Conservation (phyloP, 2,113 vertebrate genomes). For the Prinia subflava region DNA sequence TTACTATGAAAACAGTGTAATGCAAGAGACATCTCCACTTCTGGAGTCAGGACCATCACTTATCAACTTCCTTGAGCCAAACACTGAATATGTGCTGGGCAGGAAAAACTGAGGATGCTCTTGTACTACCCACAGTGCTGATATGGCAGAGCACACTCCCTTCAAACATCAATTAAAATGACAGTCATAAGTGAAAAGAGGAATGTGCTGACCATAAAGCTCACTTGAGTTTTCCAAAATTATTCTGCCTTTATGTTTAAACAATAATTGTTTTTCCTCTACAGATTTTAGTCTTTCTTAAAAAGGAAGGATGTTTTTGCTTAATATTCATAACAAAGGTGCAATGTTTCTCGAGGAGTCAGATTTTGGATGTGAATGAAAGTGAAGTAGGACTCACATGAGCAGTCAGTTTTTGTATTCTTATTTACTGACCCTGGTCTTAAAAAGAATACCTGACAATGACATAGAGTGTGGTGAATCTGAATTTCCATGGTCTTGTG, state of each 20-base stretch:
- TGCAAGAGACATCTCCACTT: neutral
- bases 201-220: neutral
- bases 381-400: neutral
- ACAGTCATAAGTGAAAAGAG: neutral
- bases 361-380: neutral
- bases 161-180: neutral
- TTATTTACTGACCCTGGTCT: neutral
- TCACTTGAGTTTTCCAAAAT: neutral
- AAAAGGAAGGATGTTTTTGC: neutral
- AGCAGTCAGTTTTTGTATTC: neutral
- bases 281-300: neutral
- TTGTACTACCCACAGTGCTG: neutral
- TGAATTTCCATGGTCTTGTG: neutral
- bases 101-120: neutral
- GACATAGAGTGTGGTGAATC: neutral
- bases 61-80: neutral
- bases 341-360: neutral
- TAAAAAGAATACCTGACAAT: neutral
- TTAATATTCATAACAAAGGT: neutral
- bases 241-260: neutral
- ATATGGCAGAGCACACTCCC: neutral
- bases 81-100: neutral
- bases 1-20: neutral
- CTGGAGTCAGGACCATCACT: neutral
- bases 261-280: neutral